phyloP scores from a whole-genome alignment of 2,113 vertebrate species.

The Trematocara nigrifrons region DNA sequence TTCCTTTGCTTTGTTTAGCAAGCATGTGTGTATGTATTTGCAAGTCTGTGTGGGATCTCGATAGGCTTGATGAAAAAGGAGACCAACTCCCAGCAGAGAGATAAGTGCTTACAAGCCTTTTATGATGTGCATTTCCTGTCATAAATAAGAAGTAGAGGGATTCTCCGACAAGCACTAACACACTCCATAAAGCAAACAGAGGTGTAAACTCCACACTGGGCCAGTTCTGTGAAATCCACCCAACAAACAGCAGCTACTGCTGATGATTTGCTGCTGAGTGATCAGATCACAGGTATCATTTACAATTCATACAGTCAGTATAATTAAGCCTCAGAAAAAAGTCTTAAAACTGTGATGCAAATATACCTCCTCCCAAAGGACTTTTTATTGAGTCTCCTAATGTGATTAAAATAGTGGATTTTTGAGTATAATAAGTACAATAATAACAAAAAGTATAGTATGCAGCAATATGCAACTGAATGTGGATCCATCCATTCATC shows the following conservation, averaged over 20 bases:
- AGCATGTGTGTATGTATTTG: slow-evolving; percentile 8
- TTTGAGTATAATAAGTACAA: neutral
- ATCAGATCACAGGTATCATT: neutral
- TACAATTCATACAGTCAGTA: neutral
- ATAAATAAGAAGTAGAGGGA: slow-evolving; percentile 62
- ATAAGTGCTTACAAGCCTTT: slow-evolving; percentile 52
- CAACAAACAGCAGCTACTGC: neutral
- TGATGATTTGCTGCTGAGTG: neutral
- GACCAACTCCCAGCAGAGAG: slow-evolving; percentile 43
- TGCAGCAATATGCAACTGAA: neutral
- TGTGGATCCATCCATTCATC: neutral
- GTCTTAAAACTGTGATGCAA: neutral
- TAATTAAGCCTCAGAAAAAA: neutral
- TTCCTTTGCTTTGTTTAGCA: neutral
- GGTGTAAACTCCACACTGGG: slow-evolving; percentile 36
- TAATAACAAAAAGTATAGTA: neutral
- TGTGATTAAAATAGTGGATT: neutral
- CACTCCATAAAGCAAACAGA: slow-evolving; percentile 54
- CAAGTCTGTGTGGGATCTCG: slow-evolving; percentile 10
- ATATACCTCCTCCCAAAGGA: neutral
- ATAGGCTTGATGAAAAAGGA: neutral
- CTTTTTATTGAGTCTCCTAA: neutral
- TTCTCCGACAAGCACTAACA: slow-evolving; percentile 44
- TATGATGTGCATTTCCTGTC: slow-evolving; percentile 72
- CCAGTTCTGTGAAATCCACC: slow-evolving; percentile 5